Evolutionary conservation across 2,113 vertebrate species (phyloP).

Genomic region (Entelurus aequoreus): DNA sequence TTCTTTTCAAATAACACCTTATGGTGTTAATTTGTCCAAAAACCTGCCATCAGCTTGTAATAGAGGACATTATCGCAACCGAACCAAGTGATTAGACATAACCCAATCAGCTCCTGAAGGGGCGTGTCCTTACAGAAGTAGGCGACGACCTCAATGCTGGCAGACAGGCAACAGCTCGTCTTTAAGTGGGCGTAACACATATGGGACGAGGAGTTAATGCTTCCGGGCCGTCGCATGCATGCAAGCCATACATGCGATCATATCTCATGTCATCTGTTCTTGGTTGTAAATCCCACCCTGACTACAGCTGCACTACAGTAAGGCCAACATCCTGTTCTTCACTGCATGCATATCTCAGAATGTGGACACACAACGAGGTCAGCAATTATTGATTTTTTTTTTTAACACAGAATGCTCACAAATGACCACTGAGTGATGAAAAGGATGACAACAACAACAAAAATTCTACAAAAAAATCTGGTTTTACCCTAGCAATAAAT

Average conservation of each 20-base stretch:
- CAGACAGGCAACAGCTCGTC: conserved; percentile 19
- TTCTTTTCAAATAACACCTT: too few species aligned
- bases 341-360: conserved; percentile 7
- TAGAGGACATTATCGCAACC: conserved; percentile 54
- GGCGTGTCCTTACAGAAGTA: not conserved
- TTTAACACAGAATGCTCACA: not conserved
- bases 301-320: not conserved
- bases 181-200: conserved; percentile 1
- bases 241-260: not conserved
- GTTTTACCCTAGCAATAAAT: not conserved
- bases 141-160: conserved; percentile 18
- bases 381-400: conserved; percentile 12
- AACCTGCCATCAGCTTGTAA: conserved; percentile 1
- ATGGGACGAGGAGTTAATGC: not conserved
- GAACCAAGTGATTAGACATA: conserved; percentile 40
- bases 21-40: not conserved
- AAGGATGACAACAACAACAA: not conserved
- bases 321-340: conserved; percentile 6
- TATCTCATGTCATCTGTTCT: not conserved
- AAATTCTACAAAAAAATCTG: not conserved
- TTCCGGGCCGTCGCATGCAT: not conserved
- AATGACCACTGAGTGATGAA: too few species aligned
- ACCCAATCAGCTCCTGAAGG: conserved; percentile 31
- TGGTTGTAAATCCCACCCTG: not conserved
- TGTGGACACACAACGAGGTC: conserved; percentile 1